Conservation (phyloP, 2,888 invertebrate species). For the Malacosoma neustria region DNA sequence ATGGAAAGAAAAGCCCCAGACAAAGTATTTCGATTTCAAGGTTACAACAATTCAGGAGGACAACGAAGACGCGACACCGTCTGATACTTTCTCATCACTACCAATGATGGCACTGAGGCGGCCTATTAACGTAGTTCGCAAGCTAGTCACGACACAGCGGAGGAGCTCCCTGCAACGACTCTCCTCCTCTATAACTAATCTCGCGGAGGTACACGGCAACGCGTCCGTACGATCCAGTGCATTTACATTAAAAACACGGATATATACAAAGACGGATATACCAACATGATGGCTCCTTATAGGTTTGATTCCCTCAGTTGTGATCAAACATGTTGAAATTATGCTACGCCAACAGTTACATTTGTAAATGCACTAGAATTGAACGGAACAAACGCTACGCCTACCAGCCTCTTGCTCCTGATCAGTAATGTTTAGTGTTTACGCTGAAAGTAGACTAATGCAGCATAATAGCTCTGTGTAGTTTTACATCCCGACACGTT, state of each 20-base stretch:
- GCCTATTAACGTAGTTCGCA: slow-evolving; percentile 67
- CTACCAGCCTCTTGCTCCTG: slow-evolving; percentile 41
- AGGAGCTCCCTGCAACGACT: slow-evolving; percentile 64
- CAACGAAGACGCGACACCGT: slow-evolving; percentile 39
- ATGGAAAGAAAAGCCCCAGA: slow-evolving; percentile 16
- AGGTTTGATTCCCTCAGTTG: background rate
- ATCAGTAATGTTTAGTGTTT: slow-evolving; percentile 28
- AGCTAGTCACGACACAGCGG: slow-evolving; percentile 65
- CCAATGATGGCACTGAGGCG: slow-evolving; percentile 55
- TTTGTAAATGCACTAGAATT: slow-evolving; percentile 50
- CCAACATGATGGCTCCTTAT: background rate
- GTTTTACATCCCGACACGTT: background rate
- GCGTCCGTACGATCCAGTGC: slow-evolving; percentile 30
- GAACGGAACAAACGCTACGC: slow-evolving; percentile 37
- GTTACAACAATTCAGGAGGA: slow-evolving; percentile 55
- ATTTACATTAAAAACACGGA: slow-evolving; percentile 29
- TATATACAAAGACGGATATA: slow-evolving; percentile 1
- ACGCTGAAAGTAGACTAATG: slow-evolving; percentile 41
- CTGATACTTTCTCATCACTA: slow-evolving; percentile 50
- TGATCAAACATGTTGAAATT: background rate
- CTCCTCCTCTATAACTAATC: slow-evolving; percentile 66
- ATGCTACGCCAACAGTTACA: slow-evolving; percentile 3
- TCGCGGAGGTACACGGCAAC: slow-evolving; percentile 63
- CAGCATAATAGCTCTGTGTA: slow-evolving; percentile 23
- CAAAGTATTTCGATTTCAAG: slow-evolving; percentile 53